phyloP scores from a whole-genome alignment of 2,888 invertebrate species.

The Lepidocyrtoides sp. region DNA sequence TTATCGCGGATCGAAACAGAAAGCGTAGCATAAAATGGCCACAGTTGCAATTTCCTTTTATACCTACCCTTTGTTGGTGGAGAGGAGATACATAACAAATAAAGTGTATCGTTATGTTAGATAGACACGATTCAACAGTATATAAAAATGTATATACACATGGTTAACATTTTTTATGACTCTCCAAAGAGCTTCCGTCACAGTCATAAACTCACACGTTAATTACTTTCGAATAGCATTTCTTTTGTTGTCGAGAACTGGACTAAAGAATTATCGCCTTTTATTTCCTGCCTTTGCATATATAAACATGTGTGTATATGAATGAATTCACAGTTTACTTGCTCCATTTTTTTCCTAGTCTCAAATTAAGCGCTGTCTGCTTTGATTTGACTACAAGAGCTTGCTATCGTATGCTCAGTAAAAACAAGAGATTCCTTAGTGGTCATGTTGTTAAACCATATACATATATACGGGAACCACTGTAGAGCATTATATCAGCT shows the following conservation, averaged over 20 bases:
- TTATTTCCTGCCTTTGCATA: slow-evolving; percentile 55
- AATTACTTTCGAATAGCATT: slow-evolving; percentile 34
- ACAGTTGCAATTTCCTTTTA: not conserved
- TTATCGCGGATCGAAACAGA: not conserved
- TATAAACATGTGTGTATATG: not conserved
- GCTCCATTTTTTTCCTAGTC: not conserved
- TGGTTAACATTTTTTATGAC: slow-evolving; percentile 1
- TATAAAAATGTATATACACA: not conserved
- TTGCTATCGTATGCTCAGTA: too few species aligned
- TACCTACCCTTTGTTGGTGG: too few species aligned
- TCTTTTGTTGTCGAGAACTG: slow-evolving; percentile 15
- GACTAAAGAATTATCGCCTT: slow-evolving; percentile 54
- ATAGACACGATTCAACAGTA: too few species aligned
- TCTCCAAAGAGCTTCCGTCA: slow-evolving; percentile 38
- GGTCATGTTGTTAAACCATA: too few species aligned
- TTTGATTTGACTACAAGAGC: not conserved
- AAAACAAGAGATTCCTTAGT: too few species aligned
- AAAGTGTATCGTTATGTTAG: too few species aligned
- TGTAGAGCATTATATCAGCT: not conserved
- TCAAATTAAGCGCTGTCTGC: not conserved
- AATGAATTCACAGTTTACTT: slow-evolving; percentile 2
- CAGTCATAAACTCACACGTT: slow-evolving; percentile 46
- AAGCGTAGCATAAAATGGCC: not conserved
- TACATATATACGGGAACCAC: not conserved
- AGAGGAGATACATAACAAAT: too few species aligned